These are phyloP conservation scores for Trichomycterus rosablanca DNA, from an alignment of 2,113 vertebrate genomes.

Conservation along the genomic window DNA sequence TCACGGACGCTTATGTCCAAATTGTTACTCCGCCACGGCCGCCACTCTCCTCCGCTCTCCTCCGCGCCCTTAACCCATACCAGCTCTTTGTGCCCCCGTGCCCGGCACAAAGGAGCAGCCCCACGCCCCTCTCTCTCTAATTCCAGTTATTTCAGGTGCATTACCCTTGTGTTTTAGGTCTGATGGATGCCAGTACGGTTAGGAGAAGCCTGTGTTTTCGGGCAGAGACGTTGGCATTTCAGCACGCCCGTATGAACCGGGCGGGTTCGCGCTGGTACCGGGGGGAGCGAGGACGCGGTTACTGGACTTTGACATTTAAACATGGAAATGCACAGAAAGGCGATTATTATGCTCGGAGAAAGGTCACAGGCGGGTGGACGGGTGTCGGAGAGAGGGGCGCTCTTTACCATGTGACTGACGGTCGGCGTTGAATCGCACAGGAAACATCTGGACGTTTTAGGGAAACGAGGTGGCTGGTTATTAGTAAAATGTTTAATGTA, in stretches of 20 bases:
- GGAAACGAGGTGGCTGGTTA: no score
- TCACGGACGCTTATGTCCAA: background rate
- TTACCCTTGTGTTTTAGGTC: background rate
- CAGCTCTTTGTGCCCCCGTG: background rate
- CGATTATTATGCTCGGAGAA: constrained; percentile 46
- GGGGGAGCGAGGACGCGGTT: constrained; percentile 37
- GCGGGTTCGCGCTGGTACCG: background rate
- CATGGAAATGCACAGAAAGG: constrained; percentile 52
- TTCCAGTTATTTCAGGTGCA: constrained; percentile 29
- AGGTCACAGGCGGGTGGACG: constrained; percentile 56
- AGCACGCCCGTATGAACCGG: background rate
- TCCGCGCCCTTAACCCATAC: background rate
- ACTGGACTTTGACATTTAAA: constrained; percentile 62
- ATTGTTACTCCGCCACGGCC: background rate
- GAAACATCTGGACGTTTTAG: no score
- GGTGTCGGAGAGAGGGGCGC: constrained; percentile 17
- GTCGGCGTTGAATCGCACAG: no score
- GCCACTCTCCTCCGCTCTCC: background rate
- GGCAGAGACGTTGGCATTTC: background rate
- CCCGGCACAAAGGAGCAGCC: background rate
- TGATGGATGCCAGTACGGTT: constrained; percentile 9
- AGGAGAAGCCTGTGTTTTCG: background rate
- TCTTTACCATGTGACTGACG: constrained; percentile 25
- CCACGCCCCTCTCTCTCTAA: background rate
- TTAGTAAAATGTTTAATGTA: no score